Percentiles rank a stretch among this genome's conserved stretches.
phyloP scores from a whole-genome alignment of 2,797 vertebrate genomes.

The Sphenopsis melanotis region DNA sequence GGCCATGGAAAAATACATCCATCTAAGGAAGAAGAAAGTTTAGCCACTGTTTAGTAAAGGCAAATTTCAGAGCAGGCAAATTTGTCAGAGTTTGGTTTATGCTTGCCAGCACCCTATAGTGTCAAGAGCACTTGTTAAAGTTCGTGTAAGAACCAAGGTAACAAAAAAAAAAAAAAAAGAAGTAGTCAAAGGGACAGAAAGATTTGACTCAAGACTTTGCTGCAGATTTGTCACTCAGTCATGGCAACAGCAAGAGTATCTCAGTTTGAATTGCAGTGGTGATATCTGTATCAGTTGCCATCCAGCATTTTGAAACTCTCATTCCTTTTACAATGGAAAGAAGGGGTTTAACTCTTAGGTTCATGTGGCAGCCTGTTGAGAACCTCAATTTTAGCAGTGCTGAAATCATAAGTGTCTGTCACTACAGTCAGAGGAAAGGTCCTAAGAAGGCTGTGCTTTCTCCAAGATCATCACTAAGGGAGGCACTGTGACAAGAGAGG shows the following conservation, averaged over 20 bases:
- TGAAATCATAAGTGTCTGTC: background rate
- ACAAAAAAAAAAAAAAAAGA: background rate
- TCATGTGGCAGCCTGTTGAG: background rate
- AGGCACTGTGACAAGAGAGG: background rate
- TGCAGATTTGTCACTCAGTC: background rate
- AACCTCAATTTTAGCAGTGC: background rate
- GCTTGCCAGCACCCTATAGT: background rate
- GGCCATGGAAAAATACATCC: background rate
- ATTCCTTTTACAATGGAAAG: background rate
- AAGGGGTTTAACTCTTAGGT: background rate
- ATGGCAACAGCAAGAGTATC: background rate
- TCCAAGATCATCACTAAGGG: background rate
- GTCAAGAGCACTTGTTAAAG: background rate
- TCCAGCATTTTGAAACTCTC: background rate
- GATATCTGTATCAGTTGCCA: background rate
- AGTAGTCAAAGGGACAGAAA: background rate
- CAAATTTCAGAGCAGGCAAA: background rate
- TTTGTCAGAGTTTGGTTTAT: background rate
- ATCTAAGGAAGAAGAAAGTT: background rate
- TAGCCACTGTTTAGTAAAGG: background rate
- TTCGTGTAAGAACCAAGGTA: background rate
- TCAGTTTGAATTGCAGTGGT: background rate
- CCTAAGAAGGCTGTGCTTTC: background rate
- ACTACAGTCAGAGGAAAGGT: background rate
- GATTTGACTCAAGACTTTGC: background rate